Evolutionary conservation across 1,140 invertebrate genomes (phyloP).

Genomic region (Anastatus disparis): DNA sequence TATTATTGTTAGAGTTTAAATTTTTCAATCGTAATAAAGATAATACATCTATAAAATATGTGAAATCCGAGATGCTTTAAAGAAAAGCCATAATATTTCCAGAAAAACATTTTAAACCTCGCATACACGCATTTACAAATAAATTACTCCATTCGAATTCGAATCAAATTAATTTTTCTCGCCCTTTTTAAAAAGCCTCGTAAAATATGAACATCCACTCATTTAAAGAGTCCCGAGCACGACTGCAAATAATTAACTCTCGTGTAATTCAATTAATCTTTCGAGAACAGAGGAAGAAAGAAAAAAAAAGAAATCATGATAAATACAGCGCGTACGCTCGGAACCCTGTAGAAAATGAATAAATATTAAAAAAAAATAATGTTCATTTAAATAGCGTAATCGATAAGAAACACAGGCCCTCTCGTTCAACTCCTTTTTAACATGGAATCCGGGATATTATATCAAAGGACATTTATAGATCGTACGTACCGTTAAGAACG

Average conservation of each 20-base stretch:
- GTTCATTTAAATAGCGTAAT: conserved; percentile 10
- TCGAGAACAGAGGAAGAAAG: neutral
- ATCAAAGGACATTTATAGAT: conserved; percentile 18
- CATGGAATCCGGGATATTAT: conserved; percentile 15
- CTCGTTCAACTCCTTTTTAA: neutral
- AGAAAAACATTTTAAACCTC: too few relatives aligned
- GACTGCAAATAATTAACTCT: neutral
- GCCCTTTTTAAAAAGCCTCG: neutral
- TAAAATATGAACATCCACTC: neutral
- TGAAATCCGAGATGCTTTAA: too few relatives aligned
- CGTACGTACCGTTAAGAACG: conserved; percentile 21
- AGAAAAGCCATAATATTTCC: too few relatives aligned
- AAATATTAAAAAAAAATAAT: too few relatives aligned
- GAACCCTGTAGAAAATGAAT: too few relatives aligned
- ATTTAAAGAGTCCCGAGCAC: neutral
- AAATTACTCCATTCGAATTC: neutral
- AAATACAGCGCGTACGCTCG: neutral
- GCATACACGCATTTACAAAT: neutral
- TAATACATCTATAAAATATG: too few relatives aligned
- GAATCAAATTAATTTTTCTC: neutral
- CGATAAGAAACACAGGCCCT: neutral
- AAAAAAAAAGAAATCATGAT: neutral
- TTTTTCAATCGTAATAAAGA: too few relatives aligned
- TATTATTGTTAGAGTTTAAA: too few relatives aligned
- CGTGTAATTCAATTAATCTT: conserved; percentile 6